Evolutionary conservation across 2,888 invertebrate genomes (phyloP).

Genomic region (Steinernema scapterisci): DNA sequence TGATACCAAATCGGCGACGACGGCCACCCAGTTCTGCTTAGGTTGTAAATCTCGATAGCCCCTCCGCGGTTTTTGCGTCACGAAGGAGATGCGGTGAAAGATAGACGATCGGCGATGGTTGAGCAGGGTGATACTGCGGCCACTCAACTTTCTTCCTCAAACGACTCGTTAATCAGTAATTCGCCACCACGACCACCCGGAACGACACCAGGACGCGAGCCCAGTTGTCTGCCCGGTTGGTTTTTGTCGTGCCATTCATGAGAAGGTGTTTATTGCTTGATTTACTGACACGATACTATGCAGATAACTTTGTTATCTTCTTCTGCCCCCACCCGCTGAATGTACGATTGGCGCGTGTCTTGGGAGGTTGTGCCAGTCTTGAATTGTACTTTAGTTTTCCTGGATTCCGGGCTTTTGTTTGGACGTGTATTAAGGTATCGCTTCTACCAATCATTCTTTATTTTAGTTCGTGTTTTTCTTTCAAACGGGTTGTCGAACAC

Average conservation of each 20-base stretch:
- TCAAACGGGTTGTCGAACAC: neutral
- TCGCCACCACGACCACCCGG: neutral
- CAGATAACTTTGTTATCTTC: too few relatives aligned
- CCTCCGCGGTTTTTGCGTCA: constrained; percentile 26
- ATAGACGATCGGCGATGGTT: constrained; percentile 2
- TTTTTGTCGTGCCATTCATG: too few relatives aligned
- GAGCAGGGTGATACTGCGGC: constrained; percentile 11
- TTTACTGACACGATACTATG: too few relatives aligned
- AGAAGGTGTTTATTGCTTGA: too few relatives aligned
- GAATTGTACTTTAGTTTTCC: too few relatives aligned
- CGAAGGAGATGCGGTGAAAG: neutral
- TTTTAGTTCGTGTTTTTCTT: neutral
- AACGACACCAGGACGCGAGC: too few relatives aligned
- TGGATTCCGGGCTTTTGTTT: too few relatives aligned
- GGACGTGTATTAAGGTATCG: too few relatives aligned
- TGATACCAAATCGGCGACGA: constrained; percentile 15
- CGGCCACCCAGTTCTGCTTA: neutral
- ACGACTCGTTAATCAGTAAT: neutral
- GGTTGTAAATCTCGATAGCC: constrained; percentile 6
- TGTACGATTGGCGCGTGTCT: too few relatives aligned
- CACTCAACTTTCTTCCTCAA: neutral
- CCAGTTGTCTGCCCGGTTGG: too few relatives aligned
- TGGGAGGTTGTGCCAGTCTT: too few relatives aligned
- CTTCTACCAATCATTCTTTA: neutral
- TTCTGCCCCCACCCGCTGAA: too few relatives aligned